Conservation (phyloP, 2,888 invertebrate genomes). For the Adineta ricciae region DNA sequence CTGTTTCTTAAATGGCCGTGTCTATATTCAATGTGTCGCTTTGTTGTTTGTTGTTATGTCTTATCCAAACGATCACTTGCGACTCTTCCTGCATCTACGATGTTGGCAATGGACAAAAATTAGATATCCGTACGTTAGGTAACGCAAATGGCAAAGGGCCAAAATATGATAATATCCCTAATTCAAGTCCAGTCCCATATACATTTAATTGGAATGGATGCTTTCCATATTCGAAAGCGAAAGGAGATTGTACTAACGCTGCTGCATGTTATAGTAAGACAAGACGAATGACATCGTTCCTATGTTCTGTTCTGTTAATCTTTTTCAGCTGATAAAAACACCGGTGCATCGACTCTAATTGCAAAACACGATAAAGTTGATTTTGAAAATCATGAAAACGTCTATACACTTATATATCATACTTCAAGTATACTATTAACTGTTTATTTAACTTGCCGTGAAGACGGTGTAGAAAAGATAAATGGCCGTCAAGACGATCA, state of each 20-base stretch:
- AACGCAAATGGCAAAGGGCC: neutral
- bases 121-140: neutral
- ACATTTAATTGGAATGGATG: neutral
- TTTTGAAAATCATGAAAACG: neutral
- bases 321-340: neutral
- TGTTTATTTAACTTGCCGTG: neutral
- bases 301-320: neutral
- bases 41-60: neutral
- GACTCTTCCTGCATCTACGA: neutral
- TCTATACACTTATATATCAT: neutral
- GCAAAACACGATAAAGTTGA: neutral
- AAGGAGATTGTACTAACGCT: neutral
- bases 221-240: neutral
- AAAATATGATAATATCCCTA: neutral
- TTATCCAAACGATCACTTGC: neutral
- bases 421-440: neutral
- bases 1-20: neutral
- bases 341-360: neutral
- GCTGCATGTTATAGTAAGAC: neutral
- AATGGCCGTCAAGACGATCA: neutral
- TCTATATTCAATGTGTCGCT: neutral
- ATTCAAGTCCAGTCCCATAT: neutral
- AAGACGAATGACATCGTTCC: no score
- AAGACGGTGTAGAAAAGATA: neutral
- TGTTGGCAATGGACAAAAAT: neutral